A percentile compares a stretch with the other conserved stretches of the same genome.
These are phyloP conservation scores for Heliocidaris erythrogramma DNA, from an alignment of 35 echinoderm and acorn worm genomes.

Conservation along the genomic window DNA sequence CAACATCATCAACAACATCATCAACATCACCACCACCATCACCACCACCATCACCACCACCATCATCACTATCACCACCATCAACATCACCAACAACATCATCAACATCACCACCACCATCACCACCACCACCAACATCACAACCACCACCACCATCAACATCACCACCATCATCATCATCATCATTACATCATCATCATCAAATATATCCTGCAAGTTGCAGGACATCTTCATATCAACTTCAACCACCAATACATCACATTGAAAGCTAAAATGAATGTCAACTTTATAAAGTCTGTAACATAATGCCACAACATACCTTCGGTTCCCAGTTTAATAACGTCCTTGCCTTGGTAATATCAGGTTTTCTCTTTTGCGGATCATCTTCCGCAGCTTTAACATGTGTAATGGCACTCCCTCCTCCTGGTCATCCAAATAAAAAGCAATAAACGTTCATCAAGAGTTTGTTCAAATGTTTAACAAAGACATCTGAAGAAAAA, in stretches of 20 bases:
- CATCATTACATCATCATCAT: too few relatives aligned
- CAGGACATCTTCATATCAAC: neutral
- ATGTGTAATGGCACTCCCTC: constrained; percentile 70
- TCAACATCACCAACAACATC: neutral
- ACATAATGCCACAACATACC: constrained; percentile 54
- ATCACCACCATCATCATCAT: too few relatives aligned
- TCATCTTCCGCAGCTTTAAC: constrained; percentile 91
- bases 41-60: too few relatives aligned
- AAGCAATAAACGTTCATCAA: too few relatives aligned
- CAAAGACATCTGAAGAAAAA: too few relatives aligned
- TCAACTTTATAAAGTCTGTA: neutral
- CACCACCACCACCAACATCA: neutral
- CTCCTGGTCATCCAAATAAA: constrained; percentile 49
- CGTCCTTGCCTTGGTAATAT: constrained; percentile 90
- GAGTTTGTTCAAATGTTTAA: too few relatives aligned
- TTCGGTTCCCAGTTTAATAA: constrained; percentile 83
- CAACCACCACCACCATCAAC: too few relatives aligned
- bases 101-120: neutral
- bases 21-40: too few relatives aligned
- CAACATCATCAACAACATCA: neutral
- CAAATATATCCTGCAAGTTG: neutral
- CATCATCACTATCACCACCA: neutral
- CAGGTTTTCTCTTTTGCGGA: constrained; percentile 87
- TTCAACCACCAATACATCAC: neutral
- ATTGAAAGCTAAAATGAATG: neutral